Conservation (phyloP, 1,140 invertebrate genomes). For the Zaprionus ornatus region DNA sequence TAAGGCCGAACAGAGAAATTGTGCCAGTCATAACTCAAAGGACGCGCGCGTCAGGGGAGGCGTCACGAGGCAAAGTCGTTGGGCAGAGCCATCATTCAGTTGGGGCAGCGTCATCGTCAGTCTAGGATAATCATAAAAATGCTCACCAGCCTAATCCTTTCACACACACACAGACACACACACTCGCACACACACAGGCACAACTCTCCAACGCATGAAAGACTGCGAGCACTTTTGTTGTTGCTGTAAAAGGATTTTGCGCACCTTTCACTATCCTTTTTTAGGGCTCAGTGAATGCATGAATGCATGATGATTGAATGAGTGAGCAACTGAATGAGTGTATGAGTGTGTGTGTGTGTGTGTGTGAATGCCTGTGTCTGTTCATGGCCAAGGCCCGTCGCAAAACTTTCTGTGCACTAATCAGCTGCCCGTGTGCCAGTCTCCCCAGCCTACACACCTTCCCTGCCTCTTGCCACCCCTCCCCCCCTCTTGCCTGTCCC, state of each 20-base stretch:
- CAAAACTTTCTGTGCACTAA: conserved; percentile 56
- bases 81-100: conserved; percentile 50
- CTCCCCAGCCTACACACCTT: neutral
- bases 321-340: conserved; percentile 26
- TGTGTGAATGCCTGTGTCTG: neutral
- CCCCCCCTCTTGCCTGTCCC: neutral
- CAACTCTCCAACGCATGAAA: conserved; percentile 63
- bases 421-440: conserved; percentile 48
- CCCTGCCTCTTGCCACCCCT: neutral
- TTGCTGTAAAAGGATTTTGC: conserved; percentile 73
- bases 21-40: conserved; percentile 76
- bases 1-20: conserved; percentile 65
- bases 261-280: conserved; percentile 76
- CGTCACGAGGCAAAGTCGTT: conserved; percentile 24
- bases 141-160: conserved; percentile 55
- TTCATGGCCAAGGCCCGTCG: neutral
- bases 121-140: conserved; percentile 53
- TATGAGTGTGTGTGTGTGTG: conserved; percentile 37
- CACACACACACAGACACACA: conserved; percentile 36
- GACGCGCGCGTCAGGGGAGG: conserved; percentile 41
- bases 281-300: conserved; percentile 58
- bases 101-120: conserved; percentile 30
- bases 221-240: conserved; percentile 64
- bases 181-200: neutral
- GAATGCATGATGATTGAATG: conserved; percentile 71